These are phyloP conservation scores for Argyresthia albistria DNA, from an alignment of 2,888 invertebrate genomes.

Conservation along the genomic window DNA sequence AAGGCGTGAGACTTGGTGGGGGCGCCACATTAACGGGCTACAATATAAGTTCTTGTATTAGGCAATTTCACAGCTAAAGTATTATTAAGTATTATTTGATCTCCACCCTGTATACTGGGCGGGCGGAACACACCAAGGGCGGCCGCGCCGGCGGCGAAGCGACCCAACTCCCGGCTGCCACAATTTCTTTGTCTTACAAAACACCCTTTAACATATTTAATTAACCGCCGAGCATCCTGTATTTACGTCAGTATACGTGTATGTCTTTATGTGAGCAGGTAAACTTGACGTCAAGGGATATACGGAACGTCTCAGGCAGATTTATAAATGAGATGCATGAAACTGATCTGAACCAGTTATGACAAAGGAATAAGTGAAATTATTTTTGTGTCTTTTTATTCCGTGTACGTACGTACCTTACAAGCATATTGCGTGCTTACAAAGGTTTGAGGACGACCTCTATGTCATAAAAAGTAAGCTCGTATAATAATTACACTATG, in stretches of 20 bases:
- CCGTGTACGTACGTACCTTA: too few species aligned
- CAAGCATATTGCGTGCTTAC: too few species aligned
- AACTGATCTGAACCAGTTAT: too few species aligned
- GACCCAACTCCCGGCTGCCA: slow-evolving; percentile 10
- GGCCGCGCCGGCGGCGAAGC: slow-evolving; percentile 21
- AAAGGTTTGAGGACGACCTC: too few species aligned
- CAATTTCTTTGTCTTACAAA: slow-evolving; percentile 43
- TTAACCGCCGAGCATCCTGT: slow-evolving; percentile 26
- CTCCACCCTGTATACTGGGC: slow-evolving; percentile 1
- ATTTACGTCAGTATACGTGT: neutral
- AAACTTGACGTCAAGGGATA: neutral
- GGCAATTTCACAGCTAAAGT: neutral
- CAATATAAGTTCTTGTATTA: neutral
- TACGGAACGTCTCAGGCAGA: neutral
- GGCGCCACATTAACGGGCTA: too few species aligned
- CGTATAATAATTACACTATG: too few species aligned
- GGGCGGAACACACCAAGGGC: slow-evolving; percentile 3
- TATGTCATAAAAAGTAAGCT: too few species aligned
- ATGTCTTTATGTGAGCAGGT: too few species aligned
- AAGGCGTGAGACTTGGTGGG: too few species aligned
- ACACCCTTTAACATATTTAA: slow-evolving; percentile 49
- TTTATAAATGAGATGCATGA: neutral
- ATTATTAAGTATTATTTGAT: neutral
- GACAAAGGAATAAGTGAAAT: too few species aligned
- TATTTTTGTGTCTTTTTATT: too few species aligned